A percentile compares a stretch with the other conserved stretches of the same genome.
Evolutionary conservation across 35 echinoderm and acorn worm species (phyloP).

Genomic region (Patiria miniata): DNA sequence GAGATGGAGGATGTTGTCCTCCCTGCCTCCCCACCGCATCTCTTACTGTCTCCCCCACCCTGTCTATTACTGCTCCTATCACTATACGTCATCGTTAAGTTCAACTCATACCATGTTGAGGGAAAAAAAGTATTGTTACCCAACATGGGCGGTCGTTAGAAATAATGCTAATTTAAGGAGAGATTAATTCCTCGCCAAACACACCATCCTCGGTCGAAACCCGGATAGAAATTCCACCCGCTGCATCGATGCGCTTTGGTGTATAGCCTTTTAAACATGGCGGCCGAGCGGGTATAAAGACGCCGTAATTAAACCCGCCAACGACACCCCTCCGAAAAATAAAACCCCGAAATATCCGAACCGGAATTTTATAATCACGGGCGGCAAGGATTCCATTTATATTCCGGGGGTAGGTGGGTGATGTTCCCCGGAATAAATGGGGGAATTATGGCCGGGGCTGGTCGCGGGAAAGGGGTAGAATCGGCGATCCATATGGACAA

Average conservation of each 20-base stretch:
- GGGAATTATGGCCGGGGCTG: background rate
- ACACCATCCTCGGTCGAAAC: background rate
- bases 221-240: background rate
- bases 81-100: constrained; percentile 6
- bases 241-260: background rate
- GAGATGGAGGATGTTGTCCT: background rate
- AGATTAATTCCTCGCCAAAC: background rate
- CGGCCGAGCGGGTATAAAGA: background rate
- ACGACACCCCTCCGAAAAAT: background rate
- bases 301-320: background rate
- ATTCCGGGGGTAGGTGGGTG: background rate
- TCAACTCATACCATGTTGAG: background rate
- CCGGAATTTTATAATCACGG: background rate
- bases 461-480: background rate
- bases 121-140: constrained; percentile 11
- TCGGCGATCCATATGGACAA: constrained; percentile 20
- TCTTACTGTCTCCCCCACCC: background rate
- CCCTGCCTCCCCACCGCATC: constrained; percentile 16
- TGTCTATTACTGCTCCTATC: constrained; percentile 9
- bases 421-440: background rate
- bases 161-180: background rate
- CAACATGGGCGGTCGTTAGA: background rate
- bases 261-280: constrained; percentile 12
- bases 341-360: constrained; percentile 17
- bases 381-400: background rate